These are phyloP conservation scores for Amphilophus citrinellus DNA, from an alignment of 2,113 vertebrate genomes.

Conservation along the genomic window DNA sequence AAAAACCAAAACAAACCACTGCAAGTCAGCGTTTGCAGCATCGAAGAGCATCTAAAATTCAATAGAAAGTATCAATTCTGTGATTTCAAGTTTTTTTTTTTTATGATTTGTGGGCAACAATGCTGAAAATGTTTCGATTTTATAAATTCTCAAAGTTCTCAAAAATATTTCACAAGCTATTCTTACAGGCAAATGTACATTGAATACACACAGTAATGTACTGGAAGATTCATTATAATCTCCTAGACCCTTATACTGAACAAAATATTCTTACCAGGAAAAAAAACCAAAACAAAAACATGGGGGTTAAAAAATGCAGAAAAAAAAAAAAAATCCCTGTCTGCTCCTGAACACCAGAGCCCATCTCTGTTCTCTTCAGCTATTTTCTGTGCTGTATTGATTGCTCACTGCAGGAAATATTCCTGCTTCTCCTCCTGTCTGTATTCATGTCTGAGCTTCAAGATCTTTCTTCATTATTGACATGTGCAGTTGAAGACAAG, in stretches of 20 bases:
- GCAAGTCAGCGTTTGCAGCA: neutral
- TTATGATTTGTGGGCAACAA: neutral
- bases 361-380: conserved; percentile 37
- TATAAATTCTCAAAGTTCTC: conserved; percentile 1
- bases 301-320: no score
- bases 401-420: conserved; percentile 29
- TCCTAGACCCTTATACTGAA: neutral
- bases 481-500: conserved; percentile 34
- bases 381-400: conserved; percentile 57
- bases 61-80: neutral
- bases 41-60: neutral
- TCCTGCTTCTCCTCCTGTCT: conserved; percentile 16
- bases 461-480: conserved; percentile 44
- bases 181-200: conserved; percentile 4
- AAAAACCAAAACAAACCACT: fast-evolving
- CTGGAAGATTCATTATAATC: neutral
- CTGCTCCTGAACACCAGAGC: conserved; percentile 22
- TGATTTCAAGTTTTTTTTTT: neutral
- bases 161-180: conserved; percentile 10
- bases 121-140: neutral
- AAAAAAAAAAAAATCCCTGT: neutral
- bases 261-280: conserved; percentile 1
- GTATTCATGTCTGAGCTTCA: conserved; percentile 14
- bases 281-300: neutral
- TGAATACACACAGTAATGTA: neutral